These are phyloP conservation scores for Halichoeres trimaculatus DNA, from an alignment of 2,113 vertebrate genomes.

Conservation along the genomic window DNA sequence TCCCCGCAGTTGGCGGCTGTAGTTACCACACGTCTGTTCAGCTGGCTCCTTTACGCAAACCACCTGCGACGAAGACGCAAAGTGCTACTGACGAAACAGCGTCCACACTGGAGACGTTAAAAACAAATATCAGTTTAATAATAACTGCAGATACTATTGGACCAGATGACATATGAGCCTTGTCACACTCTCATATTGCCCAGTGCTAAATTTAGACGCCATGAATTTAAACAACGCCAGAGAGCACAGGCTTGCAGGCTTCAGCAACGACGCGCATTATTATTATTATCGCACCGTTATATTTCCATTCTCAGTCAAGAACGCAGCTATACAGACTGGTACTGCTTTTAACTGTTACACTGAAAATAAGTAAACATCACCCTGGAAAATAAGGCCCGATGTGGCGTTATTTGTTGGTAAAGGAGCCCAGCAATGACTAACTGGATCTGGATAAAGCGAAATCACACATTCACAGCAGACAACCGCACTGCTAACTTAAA, in stretches of 20 bases:
- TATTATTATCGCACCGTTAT: neutral
- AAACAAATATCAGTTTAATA: conserved; percentile 14
- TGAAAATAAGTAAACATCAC: neutral
- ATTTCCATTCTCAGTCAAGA: neutral
- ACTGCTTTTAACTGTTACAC: neutral
- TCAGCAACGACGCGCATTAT: conserved; percentile 25
- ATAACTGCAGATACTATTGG: conserved; percentile 23
- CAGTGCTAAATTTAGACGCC: conserved; percentile 72
- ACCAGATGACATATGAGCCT: conserved; percentile 31
- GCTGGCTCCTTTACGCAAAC: conserved; percentile 69
- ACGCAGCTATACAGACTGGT: accelerated
- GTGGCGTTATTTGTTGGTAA: conserved; percentile 60
- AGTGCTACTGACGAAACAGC: conserved; percentile 7
- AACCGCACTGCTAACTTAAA: neutral
- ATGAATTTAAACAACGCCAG: conserved; percentile 49
- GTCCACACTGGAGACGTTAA: neutral
- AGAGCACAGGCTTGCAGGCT: conserved; percentile 20
- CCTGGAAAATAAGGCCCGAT: conserved; percentile 56
- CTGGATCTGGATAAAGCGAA: neutral
- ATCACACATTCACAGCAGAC: neutral
- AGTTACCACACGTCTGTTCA: conserved; percentile 40
- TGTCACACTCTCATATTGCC: conserved; percentile 45
- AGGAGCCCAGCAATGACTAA: conserved; percentile 61
- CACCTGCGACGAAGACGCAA: conserved; percentile 41
- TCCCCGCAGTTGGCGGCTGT: neutral